Evolutionary conservation across 2,113 vertebrate species (phyloP).

Genomic region (Ascaphus truei): DNA sequence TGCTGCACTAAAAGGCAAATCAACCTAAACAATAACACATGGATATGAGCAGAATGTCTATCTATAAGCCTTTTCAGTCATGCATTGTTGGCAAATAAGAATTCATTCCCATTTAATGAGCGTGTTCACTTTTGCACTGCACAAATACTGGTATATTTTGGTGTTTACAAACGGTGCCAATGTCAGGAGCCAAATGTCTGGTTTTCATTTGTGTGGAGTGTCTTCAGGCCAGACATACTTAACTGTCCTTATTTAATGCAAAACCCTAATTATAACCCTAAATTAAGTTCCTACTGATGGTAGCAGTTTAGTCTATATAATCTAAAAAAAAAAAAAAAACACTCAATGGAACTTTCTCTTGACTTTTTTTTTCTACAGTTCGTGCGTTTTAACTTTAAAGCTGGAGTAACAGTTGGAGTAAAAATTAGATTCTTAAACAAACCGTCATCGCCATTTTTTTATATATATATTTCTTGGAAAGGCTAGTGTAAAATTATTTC

Average conservation of each 20-base stretch:
- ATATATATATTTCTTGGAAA: no score
- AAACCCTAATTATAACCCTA: conserved; percentile 72
- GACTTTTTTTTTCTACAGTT: neutral
- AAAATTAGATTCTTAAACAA: no score
- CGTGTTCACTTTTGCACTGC: conserved; percentile 63
- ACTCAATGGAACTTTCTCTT: neutral
- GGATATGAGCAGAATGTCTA: conserved; percentile 32
- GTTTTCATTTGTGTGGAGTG: conserved; percentile 60
- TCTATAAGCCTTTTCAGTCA: conserved; percentile 47
- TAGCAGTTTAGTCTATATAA: conserved; percentile 57
- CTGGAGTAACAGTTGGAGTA: no score
- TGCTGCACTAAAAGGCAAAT: neutral
- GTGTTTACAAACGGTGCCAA: conserved; percentile 54
- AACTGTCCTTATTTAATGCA: conserved; percentile 65
- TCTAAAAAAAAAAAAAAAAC: conserved; percentile 47
- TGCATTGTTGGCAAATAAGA: conserved; percentile 49
- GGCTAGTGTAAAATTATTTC: no score
- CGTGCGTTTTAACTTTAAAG: neutral
- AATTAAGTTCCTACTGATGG: conserved; percentile 68
- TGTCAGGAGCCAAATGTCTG: conserved; percentile 58
- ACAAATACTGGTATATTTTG: conserved; percentile 56
- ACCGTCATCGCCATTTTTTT: no score
- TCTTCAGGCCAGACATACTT: conserved; percentile 59
- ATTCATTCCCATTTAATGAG: conserved; percentile 61
- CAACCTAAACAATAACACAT: conserved; percentile 29